phyloP scores from a whole-genome alignment of 1,140 invertebrate genomes.

The Neodiprion virginianus region DNA sequence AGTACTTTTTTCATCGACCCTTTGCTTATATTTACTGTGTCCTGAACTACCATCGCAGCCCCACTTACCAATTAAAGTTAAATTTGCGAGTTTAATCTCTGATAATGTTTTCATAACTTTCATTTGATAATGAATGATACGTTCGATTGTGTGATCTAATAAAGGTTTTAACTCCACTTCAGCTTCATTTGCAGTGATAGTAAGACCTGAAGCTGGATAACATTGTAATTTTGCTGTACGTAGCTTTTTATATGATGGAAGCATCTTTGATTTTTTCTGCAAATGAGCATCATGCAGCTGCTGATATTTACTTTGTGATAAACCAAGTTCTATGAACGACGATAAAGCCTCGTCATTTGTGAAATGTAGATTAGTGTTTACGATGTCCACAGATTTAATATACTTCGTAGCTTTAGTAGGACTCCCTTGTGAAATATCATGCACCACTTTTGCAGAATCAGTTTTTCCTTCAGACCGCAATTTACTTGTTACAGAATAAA shows the following conservation, averaged over 20 bases:
- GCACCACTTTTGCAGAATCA: constrained; percentile 16
- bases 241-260: constrained; percentile 18
- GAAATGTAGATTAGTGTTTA: constrained; percentile 10
- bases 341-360: constrained; percentile 12
- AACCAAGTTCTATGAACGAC: constrained; percentile 11
- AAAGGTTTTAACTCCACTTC: constrained; percentile 32
- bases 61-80: constrained; percentile 39
- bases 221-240: constrained; percentile 15
- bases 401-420: constrained; percentile 11
- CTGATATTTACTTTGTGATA: constrained; percentile 21
- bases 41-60: constrained; percentile 42
- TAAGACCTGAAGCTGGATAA: constrained; percentile 13
- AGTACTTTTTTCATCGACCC: constrained; percentile 27
- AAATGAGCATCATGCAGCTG: constrained; percentile 14
- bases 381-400: constrained; percentile 11
- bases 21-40: constrained; percentile 40
- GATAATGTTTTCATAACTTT: constrained; percentile 26
- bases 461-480: constrained; percentile 3
- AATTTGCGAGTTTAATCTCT: constrained; percentile 20
- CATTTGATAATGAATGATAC: constrained; percentile 23
- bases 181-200: constrained; percentile 25
- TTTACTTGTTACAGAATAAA: constrained; percentile 10
- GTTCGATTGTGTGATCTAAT: constrained; percentile 28
- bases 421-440: constrained; percentile 14
- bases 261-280: constrained; percentile 7